Evolutionary conservation across 1,140 invertebrate species (phyloP).

Genomic region (Platyura marginata): DNA sequence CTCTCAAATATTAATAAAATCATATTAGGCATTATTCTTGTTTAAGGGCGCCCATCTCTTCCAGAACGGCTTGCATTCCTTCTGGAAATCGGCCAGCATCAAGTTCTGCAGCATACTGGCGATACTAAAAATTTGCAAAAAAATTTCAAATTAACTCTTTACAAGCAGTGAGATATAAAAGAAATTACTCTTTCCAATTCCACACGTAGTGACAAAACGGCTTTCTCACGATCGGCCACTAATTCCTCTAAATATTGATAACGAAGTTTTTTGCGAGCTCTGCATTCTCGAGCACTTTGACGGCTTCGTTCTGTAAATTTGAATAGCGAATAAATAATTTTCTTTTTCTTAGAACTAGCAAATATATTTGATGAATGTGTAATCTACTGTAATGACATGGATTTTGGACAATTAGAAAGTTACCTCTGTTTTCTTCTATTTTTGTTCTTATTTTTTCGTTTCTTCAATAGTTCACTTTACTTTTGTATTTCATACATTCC

Average conservation of each 20-base stretch:
- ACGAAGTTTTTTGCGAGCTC: constrained; percentile 87
- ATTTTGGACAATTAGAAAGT: background rate
- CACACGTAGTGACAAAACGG: constrained; percentile 72
- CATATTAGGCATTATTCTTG: no score
- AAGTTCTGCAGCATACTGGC: constrained; percentile 57
- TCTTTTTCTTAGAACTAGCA: background rate
- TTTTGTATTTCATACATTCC: no score
- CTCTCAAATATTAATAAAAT: no score
- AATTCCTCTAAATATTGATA: constrained; percentile 96
- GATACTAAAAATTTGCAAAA: constrained; percentile 41
- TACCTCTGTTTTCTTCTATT: background rate
- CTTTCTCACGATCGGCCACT: constrained; percentile 81
- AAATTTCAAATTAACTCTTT: no score
- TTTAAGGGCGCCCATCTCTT: constrained; percentile 45
- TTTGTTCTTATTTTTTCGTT: no score
- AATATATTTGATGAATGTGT: background rate
- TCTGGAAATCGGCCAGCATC: constrained; percentile 61
- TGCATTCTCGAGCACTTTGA: constrained; percentile 91
- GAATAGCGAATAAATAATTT: no score
- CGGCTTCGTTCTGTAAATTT: constrained; percentile 73
- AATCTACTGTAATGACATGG: background rate
- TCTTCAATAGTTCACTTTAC: no score
- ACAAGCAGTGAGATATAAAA: no score
- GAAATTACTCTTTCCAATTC: constrained; percentile 81
- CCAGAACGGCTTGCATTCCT: constrained; percentile 50